These are phyloP conservation scores for Congeria kusceri DNA, from an alignment of 2,888 invertebrate species.

Conservation along the genomic window DNA sequence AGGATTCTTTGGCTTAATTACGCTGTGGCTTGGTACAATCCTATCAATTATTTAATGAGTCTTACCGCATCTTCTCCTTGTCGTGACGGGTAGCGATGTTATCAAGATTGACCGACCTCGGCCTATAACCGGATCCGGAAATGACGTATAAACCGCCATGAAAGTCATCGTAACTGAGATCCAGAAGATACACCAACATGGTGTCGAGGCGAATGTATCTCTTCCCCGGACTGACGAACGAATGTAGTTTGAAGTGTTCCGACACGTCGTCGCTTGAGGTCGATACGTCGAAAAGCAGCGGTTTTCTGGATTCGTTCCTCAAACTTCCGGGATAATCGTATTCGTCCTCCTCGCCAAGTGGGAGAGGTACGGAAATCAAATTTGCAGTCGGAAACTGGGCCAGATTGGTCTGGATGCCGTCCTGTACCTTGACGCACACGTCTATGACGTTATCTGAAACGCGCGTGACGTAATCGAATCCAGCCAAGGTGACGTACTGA, in stretches of 20 bases:
- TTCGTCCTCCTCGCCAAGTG: constrained; percentile 52
- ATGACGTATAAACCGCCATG: constrained; percentile 45
- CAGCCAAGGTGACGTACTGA: constrained; percentile 58
- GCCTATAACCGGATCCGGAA: constrained; percentile 61
- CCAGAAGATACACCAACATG: constrained; percentile 58
- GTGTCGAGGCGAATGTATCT: constrained; percentile 66
- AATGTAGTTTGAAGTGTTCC: constrained; percentile 48
- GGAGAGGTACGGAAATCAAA: constrained; percentile 57
- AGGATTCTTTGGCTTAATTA: no score
- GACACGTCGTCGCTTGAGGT: constrained; percentile 47
- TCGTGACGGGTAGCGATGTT: constrained; percentile 61
- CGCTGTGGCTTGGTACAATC: no score
- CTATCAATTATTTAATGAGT: no score
- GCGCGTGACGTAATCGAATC: constrained; percentile 64
- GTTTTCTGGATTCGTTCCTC: constrained; percentile 51
- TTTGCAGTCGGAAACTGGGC: constrained; percentile 56
- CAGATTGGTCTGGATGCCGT: constrained; percentile 53
- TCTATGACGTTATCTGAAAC: constrained; percentile 43
- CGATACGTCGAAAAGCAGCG: constrained; percentile 52
- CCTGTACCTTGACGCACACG: constrained; percentile 64
- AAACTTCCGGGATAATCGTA: constrained; percentile 54
- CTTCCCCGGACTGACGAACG: constrained; percentile 54
- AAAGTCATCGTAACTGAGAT: constrained; percentile 55
- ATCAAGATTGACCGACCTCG: constrained; percentile 60
- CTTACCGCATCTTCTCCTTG: constrained; percentile 48